Evolutionary conservation across 2,113 vertebrate genomes (phyloP), one percentile per base, ranked within the genome.

Genomic region (Balaeniceps rex): DNA sequence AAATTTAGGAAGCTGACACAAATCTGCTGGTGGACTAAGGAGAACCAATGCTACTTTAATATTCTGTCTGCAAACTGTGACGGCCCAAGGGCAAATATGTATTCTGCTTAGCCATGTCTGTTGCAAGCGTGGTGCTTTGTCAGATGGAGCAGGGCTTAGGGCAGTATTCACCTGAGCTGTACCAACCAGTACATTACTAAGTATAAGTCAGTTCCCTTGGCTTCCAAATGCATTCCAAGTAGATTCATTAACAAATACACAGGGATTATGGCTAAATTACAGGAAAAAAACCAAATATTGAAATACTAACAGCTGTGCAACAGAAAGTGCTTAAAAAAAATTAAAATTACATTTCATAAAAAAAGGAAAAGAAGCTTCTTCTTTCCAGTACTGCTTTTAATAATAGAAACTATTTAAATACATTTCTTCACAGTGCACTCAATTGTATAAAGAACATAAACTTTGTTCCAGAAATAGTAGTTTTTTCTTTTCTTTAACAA

Each of bases 11-110:
- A 57, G 58, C 36, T 87, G 81, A 81, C 81, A 77, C 36, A 91
- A 81, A 93, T 84, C 81, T 94, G 33, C 49, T 47, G 5, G 34
- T 87, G 63, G 60, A n/a, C 70, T 78, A 51, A 85, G 23, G 55
- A 70, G 11, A 60, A 74, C 60, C 51, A 78, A 21, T n/a, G 23
- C 2, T 63, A 31, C 21, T 60, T 92, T 64, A 86, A 77, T 57
- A 68, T 76, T 83, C 44, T 69, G 19, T 36, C 58, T 90, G 80
- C 36, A 61, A 3, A 29, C 24, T 65, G 18, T n/a, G 33, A 51
- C 55, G 54, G 26, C 71, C n/a, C 18, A 47, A 38, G 25, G 60
- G 9, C 0, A 0, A 75, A 66, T 58, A 57, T 0, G 0, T 15
- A 16, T 33, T 83, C 61, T 86, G 19, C 38, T 71, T 68, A 92